Conservation (phyloP, 2,113 vertebrate species). For the Dryoscopus gambensis region DNA sequence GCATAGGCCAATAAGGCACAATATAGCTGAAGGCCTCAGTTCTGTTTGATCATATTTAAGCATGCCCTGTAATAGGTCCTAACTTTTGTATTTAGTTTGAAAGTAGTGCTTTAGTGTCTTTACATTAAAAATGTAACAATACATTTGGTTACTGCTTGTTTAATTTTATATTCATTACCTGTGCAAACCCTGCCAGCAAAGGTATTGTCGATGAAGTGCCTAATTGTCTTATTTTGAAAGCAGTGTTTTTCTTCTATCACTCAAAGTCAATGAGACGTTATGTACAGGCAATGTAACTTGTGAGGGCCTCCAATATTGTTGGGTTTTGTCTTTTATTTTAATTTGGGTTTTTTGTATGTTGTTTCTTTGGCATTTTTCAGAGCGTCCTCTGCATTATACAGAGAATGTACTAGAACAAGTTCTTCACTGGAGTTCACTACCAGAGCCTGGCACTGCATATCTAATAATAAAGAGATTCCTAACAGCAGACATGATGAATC, state of each 20-base stretch:
- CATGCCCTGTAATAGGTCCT: background rate
- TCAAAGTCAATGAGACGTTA: background rate
- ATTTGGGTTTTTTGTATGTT: background rate
- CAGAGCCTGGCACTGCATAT: slow-evolving; percentile 85
- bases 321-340: background rate
- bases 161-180: background rate
- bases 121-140: background rate
- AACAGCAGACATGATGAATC: slow-evolving; percentile 48
- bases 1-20: background rate
- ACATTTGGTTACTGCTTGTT: background rate
- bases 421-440: slow-evolving; percentile 87
- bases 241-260: background rate
- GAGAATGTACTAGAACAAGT: slow-evolving; percentile 93
- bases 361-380: slow-evolving; percentile 62
- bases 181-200: background rate
- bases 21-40: background rate
- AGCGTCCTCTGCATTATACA: slow-evolving; percentile 89
- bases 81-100: background rate
- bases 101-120: background rate
- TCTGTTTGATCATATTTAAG: background rate
- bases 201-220: background rate
- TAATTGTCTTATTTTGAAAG: background rate
- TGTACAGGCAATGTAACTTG: background rate
- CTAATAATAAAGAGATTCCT: slow-evolving; percentile 87
- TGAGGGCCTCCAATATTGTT: background rate